Conservation (phyloP, 2,888 invertebrate species). For the Galerucella calmariensis region DNA sequence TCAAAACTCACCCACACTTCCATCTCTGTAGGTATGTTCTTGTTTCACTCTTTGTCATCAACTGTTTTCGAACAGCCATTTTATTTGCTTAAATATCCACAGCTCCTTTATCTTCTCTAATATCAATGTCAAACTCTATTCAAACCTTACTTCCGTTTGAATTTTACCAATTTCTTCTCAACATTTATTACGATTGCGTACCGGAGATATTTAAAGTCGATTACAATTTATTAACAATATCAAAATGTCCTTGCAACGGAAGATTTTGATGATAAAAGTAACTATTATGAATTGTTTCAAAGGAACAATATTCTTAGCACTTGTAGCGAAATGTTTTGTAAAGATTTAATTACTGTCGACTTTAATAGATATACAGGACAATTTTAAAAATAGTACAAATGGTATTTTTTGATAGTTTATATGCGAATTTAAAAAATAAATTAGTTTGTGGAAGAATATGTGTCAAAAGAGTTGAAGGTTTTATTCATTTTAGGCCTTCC, state of each 20-base stretch:
- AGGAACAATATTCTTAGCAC: background rate
- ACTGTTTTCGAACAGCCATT: conserved; percentile 1
- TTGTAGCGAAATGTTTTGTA: background rate
- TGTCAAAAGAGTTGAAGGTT: too few relatives aligned
- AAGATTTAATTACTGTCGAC: background rate
- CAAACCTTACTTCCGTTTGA: conserved; percentile 23
- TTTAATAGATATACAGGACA: background rate
- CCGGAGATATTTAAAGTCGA: conserved; percentile 6
- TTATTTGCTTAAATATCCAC: conserved; percentile 18
- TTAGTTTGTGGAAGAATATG: too few relatives aligned
- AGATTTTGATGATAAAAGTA: background rate
- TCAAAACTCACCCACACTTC: conserved; percentile 11
- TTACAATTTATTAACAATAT: conserved; percentile 9
- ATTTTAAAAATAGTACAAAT: background rate
- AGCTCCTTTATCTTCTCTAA: conserved; percentile 5
- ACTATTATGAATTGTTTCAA: background rate
- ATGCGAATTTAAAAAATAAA: too few relatives aligned
- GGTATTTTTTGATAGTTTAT: too few relatives aligned
- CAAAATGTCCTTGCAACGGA: background rate
- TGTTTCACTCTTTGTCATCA: conserved; percentile 15
- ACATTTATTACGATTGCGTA: background rate
- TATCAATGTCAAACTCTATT: conserved; percentile 31
- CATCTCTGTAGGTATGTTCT: conserved; percentile 1
- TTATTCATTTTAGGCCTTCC: too few relatives aligned
- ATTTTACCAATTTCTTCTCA: conserved; percentile 1